A percentile compares a stretch with the other conserved stretches of the same genome.
Conservation (phyloP, 2,113 vertebrate species). For the Trichomycterus rosablanca region DNA sequence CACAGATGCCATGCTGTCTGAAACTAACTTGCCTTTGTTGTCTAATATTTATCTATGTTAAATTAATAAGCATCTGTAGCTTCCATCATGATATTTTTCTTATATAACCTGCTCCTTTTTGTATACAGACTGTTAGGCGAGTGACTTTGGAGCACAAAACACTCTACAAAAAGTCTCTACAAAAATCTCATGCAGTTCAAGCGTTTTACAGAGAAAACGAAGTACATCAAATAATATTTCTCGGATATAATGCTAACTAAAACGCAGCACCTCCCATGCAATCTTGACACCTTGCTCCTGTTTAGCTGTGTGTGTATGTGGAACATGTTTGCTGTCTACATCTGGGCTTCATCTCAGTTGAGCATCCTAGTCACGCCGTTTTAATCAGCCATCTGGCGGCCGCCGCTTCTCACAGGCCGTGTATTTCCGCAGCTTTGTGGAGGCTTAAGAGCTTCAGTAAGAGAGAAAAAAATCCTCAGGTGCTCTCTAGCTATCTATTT, state of each 20-base stretch:
- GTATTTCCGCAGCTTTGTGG: constrained; percentile 16
- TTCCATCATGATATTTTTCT: no score
- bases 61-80: no score
- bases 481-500: background rate
- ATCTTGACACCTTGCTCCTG: constrained; percentile 27
- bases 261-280: constrained; percentile 23
- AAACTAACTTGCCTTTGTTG: no score
- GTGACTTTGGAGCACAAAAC: no score
- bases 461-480: background rate
- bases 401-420: constrained; percentile 6
- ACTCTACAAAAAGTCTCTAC: no score
- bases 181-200: no score
- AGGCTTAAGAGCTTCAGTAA: constrained; percentile 7
- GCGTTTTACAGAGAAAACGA: no score
- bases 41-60: no score
- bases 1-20: no score
- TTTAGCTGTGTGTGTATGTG: constrained; percentile 10
- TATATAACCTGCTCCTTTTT: no score
- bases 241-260: constrained; percentile 22
- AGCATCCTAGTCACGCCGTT: constrained; percentile 39
- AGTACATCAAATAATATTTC: no score
- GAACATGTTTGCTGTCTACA: constrained; percentile 35
- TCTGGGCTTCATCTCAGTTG: constrained; percentile 37
- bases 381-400: constrained; percentile 45
- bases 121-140: no score